A percentile compares a stretch with the other conserved stretches of the same genome.
Evolutionary conservation across 1,140 invertebrate genomes (phyloP).

Genomic region (Mesaphorura yosii): DNA sequence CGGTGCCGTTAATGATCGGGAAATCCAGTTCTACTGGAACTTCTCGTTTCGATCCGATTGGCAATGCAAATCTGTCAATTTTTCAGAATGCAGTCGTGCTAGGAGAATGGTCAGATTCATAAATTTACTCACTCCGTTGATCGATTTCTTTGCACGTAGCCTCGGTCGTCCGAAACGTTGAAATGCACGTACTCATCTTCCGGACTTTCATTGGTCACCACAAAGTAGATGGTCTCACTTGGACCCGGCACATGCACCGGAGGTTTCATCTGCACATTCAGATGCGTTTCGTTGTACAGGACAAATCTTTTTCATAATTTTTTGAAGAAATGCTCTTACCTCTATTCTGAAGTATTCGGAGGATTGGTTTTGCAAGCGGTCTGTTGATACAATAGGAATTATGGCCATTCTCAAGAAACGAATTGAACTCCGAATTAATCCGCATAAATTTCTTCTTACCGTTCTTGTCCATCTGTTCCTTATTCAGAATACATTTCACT

Average conservation of each 20-base stretch:
- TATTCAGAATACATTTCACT: too few species aligned
- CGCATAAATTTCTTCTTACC: too few species aligned
- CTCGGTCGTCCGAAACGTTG: not conserved
- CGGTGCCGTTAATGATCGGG: not conserved
- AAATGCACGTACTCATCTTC: conserved; percentile 13
- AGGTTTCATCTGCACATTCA: conserved; percentile 6
- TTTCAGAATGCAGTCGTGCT: too few species aligned
- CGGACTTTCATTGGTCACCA: conserved; percentile 4
- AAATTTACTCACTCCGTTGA: too few species aligned
- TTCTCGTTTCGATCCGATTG: conserved; percentile 3
- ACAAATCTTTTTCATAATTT: too few species aligned
- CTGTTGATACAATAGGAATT: too few species aligned
- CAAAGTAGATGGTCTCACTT: conserved; percentile 4
- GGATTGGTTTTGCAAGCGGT: not conserved
- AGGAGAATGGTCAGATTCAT: too few species aligned
- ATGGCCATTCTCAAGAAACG: too few species aligned
- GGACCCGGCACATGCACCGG: conserved; percentile 2
- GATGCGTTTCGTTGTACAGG: not conserved
- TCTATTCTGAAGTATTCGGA: not conserved
- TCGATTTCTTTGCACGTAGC: not conserved
- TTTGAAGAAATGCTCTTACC: not conserved
- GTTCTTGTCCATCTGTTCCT: too few species aligned
- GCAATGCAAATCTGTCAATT: conserved; percentile 2
- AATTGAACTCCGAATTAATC: too few species aligned
- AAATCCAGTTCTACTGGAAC: conserved; percentile 5